Evolutionary conservation across 2,797 vertebrate genomes (phyloP).

Genomic region (Dryobates pubescens): DNA sequence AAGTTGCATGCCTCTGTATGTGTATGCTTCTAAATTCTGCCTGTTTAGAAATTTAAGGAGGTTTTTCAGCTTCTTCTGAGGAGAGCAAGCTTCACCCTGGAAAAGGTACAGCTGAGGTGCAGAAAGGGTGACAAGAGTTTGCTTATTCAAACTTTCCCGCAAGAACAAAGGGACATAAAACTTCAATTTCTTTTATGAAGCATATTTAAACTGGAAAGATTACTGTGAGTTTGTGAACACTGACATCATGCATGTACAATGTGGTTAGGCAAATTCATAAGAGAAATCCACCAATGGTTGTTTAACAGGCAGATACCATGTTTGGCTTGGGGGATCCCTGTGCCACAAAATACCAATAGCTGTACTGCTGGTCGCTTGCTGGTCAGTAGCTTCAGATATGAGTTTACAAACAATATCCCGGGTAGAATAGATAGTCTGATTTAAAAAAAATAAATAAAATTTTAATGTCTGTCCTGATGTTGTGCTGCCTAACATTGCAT

Average conservation of each 20-base stretch:
- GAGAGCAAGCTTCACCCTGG: neutral
- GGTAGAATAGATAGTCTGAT: rapidly evolving
- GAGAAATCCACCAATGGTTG: neutral
- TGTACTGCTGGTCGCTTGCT: neutral
- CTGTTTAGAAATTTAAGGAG: neutral
- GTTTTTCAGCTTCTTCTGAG: neutral
- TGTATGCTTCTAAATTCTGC: neutral
- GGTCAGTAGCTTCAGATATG: neutral
- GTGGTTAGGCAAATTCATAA: neutral
- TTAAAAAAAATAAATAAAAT: too few relatives aligned
- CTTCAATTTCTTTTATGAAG: neutral
- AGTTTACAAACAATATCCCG: neutral
- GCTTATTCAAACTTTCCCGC: neutral
- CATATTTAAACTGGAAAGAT: neutral
- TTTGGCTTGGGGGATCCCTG: neutral
- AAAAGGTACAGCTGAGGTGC: neutral
- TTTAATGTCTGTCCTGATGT: neutral
- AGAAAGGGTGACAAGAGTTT: neutral
- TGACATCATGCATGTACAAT: neutral
- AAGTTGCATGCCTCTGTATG: neutral
- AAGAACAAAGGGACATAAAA: neutral
- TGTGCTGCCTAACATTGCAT: neutral
- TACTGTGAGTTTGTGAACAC: neutral
- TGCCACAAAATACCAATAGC: neutral
- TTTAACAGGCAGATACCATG: neutral